Evolutionary conservation across 2,888 invertebrate genomes (phyloP).

Genomic region (Tachina fera): DNA sequence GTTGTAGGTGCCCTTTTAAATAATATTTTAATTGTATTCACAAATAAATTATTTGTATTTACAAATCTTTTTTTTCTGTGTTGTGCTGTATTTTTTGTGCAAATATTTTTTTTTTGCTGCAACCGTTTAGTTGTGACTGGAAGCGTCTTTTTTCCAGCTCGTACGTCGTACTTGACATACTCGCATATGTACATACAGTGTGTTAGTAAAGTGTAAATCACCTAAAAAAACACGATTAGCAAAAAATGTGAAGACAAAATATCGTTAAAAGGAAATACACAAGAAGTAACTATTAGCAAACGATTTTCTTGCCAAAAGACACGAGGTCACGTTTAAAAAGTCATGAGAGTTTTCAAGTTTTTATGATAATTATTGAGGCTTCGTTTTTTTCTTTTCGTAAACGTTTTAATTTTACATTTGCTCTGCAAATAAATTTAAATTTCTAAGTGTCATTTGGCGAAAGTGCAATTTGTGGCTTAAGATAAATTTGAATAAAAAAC

Average conservation of each 20-base stretch:
- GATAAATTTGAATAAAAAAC: constrained; percentile 20
- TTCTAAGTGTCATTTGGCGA: not conserved
- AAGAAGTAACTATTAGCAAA: constrained; percentile 46
- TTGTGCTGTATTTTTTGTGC: not conserved
- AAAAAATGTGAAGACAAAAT: constrained; percentile 38
- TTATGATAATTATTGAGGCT: constrained; percentile 36
- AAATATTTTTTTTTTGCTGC: constrained; percentile 32
- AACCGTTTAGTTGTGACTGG: constrained; percentile 38
- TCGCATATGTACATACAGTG: not conserved
- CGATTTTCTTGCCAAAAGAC: constrained; percentile 45
- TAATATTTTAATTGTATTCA: too few relatives aligned
- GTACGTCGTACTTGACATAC: constrained; percentile 28
- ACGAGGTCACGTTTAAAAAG: constrained; percentile 56
- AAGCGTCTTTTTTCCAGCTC: not conserved
- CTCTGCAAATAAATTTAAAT: not conserved
- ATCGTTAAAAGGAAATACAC: constrained; percentile 17
- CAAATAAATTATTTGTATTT: too few relatives aligned
- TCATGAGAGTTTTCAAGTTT: constrained; percentile 53
- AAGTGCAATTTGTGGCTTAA: not conserved
- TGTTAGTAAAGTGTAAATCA: constrained; percentile 56
- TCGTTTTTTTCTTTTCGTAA: not conserved
- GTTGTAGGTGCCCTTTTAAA: too few relatives aligned
- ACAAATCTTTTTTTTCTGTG: too few relatives aligned
- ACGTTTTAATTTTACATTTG: constrained; percentile 1
- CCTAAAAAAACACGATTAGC: not conserved